Evolutionary conservation across 2,888 invertebrate genomes (phyloP).

Genomic region (Hipparchia sbordonii): DNA sequence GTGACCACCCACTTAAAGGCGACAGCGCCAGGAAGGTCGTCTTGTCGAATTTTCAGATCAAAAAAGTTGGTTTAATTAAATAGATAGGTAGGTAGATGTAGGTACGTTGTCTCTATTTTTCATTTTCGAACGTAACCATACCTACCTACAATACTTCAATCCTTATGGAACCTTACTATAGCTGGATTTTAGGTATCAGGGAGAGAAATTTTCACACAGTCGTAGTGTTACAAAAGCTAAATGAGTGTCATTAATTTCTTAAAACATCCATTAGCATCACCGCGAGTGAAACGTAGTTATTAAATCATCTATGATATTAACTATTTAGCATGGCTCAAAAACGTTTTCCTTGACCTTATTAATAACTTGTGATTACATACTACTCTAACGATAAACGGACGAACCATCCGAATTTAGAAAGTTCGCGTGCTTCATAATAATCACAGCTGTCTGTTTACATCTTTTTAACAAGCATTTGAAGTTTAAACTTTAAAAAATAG

Average conservation of each 20-base stretch:
- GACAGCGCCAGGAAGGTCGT: too few species aligned
- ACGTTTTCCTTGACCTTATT: slow-evolving; percentile 32
- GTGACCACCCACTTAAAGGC: too few species aligned
- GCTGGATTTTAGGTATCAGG: background rate
- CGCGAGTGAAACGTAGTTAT: slow-evolving; percentile 20
- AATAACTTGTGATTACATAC: slow-evolving; percentile 45
- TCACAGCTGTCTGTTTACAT: slow-evolving; percentile 65
- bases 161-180: too few species aligned
- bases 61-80: too few species aligned
- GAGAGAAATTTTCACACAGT: background rate
- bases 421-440: slow-evolving; percentile 69
- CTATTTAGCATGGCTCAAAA: slow-evolving; percentile 18
- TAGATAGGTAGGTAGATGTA: too few species aligned
- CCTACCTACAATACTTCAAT: too few species aligned
- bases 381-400: slow-evolving; percentile 71
- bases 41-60: too few species aligned
- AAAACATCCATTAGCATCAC: slow-evolving; percentile 23
- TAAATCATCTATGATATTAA: slow-evolving; percentile 18
- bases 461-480: slow-evolving; percentile 43
- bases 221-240: slow-evolving; percentile 1
- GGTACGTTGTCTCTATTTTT: too few species aligned
- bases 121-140: too few species aligned
- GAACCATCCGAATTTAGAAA: slow-evolving; percentile 75
- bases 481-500: slow-evolving; percentile 25
- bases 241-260: slow-evolving; percentile 19